Conservation (phyloP, 2,888 invertebrate species). For the Pachliopta kotzebuea region DNA sequence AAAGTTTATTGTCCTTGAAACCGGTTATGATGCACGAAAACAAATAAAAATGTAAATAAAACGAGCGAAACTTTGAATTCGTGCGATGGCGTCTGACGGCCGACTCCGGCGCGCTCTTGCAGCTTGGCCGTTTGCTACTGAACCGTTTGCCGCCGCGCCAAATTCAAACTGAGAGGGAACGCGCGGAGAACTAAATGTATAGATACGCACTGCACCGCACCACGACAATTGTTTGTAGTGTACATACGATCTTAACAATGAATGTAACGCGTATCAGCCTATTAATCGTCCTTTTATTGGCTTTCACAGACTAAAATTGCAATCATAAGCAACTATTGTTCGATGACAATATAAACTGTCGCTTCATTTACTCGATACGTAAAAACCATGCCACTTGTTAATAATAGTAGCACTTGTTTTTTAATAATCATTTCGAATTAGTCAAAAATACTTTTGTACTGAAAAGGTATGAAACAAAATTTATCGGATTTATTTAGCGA, state of each 20-base stretch:
- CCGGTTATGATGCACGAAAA: conserved; percentile 42
- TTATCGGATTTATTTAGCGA: too few species aligned
- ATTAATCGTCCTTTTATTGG: conserved; percentile 29
- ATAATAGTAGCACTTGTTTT: too few species aligned
- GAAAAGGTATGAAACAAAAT: too few species aligned
- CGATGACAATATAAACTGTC: conserved; percentile 16
- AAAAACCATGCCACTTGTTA: too few species aligned
- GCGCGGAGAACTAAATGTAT: conserved; percentile 29
- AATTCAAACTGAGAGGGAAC: conserved; percentile 60
- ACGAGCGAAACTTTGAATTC: conserved; percentile 53
- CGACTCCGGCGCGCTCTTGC: conserved; percentile 56
- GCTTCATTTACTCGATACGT: background rate
- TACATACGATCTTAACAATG: conserved; percentile 22
- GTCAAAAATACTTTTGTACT: too few species aligned
- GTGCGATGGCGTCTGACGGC: conserved; percentile 43
- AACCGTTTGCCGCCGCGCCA: conserved; percentile 55
- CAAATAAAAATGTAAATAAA: conserved; percentile 49
- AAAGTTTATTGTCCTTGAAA: conserved; percentile 40
- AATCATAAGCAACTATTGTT: conserved; percentile 14
- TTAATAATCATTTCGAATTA: too few species aligned
- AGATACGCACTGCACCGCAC: conserved; percentile 27
- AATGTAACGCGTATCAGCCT: conserved; percentile 25
- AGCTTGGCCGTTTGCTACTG: conserved; percentile 46
- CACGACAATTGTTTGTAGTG: conserved; percentile 18
- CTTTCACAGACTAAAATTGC: conserved; percentile 23